Evolutionary conservation across 37 sponge, comb jelly and placozoan genomes (phyloP), one percentile per base, ranked within the genome.

Genomic region (Oopsacas minuta): DNA sequence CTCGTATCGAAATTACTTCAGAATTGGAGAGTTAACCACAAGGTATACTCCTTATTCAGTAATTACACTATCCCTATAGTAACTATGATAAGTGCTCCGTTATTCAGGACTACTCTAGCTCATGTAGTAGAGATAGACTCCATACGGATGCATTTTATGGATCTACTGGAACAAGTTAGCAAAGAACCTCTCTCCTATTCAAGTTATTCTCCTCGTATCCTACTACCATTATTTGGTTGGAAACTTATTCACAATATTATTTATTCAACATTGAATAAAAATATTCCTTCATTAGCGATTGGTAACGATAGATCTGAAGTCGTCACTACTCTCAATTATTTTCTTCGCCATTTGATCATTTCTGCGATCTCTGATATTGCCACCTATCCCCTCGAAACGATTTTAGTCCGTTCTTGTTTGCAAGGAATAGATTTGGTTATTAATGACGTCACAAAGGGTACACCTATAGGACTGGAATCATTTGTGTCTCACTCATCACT

Each of bases 391-490:
- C 75, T 61, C 75, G 75, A 61, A 61, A 61, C 75, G 7, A 10
- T 61, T n/a, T n/a, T 61, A 61, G 75, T 61, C 22, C 75, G 75
- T n/a, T 25, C 75, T 32, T 61, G 28, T n/a, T 34, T 61, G 75
- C 75, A 61, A 5, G 75, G 75, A 12, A 12, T 61, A 25, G 75
- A 61, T 61, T 12, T 61, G 75, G 75, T 61, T 61, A 61, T 61
- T 20, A 61, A 61, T 61, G 75, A 61, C 75, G 75, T 61, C 75
- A 61, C 75, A 25, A 61, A 25, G 75, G 30, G 75, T n/a, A 61
- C 20, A 3, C 75, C 75, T 34, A 61, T 61, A 10, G 75, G 75
- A 20, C 28, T 61, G 30, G 75, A 61, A 20, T n/a, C 30, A 3
- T 61, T 61, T 61, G 49, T 15, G 12, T 10, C 75, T 25, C 22